Conservation (phyloP, 2,888 invertebrate species). For the Mallateleia sp. region DNA sequence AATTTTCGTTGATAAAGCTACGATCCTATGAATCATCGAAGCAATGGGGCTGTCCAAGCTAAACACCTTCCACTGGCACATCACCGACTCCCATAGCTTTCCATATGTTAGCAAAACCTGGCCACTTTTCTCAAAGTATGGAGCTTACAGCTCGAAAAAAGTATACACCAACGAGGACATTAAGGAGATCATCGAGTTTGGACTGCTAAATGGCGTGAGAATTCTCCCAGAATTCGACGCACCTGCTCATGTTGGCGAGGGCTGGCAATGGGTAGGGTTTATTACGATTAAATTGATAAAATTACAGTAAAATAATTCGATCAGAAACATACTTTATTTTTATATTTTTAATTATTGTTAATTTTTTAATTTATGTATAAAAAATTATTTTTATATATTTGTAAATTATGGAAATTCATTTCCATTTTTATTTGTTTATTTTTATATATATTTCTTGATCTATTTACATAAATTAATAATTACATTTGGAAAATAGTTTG, state of each 20-base stretch:
- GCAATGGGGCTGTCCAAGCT: conserved; percentile 97
- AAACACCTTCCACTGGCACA: conserved; percentile 98
- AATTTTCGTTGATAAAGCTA: too few species aligned
- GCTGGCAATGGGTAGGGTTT: conserved; percentile 94
- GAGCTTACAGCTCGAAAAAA: conserved; percentile 95
- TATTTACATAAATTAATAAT: too few species aligned
- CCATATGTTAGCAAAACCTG: conserved; percentile 95
- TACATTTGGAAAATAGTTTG: too few species aligned
- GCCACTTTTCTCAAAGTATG: conserved; percentile 93
- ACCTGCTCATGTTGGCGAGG: conserved; percentile 97
- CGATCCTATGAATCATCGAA: conserved; percentile 95
- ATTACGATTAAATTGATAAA: too few species aligned
- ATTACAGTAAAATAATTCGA: too few species aligned
- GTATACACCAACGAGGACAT: conserved; percentile 90
- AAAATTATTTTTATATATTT: too few species aligned
- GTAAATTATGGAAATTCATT: too few species aligned
- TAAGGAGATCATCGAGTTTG: conserved; percentile 92
- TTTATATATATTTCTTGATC: too few species aligned
- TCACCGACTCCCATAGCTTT: conserved; percentile 98
- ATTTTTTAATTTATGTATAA: too few species aligned
- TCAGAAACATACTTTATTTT: too few species aligned
- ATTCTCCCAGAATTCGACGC: conserved; percentile 98
- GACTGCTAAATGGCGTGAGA: conserved; percentile 94
- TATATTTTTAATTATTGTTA: too few species aligned
- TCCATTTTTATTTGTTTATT: too few species aligned